Evolutionary conservation across 2,888 invertebrate species (phyloP), one percentile per base, ranked within the genome.

Genomic region (Clivina fossor): DNA sequence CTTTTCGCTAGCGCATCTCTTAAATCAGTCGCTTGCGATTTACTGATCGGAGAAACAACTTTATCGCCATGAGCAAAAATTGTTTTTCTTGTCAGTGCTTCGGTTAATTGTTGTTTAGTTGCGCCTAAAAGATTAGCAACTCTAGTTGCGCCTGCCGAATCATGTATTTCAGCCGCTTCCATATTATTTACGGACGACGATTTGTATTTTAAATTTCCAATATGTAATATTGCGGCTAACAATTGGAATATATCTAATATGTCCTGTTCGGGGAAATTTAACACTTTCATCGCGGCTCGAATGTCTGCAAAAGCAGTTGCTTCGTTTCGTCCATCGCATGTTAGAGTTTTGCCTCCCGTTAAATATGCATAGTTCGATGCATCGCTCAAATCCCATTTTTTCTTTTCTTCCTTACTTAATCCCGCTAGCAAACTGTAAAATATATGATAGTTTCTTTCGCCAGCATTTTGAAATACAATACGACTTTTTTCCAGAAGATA

Each of bases 371-470:
- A 96, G 63, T 88, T 82, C 7, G 80, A 79, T 0, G 90, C 82
- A 26, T 84, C 83, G 5, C 79, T 79, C 24, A 97, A 74, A 51
- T 92, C 88, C 20, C 95, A 75, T 60, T 82, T 83, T 58, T 81
- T 82, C 66, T 87, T 90, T 68, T 96, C 94, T 1, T 92, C 87
- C 11, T 79, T 77, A 1, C 81, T 80, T 57, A 97, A 73, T 0
- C 96, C 97, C 7, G 86, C 86, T 57, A 97, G 76, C 72, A 97
- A 81, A 62, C 93, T 86, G 72, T 96, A 96, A 76, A 97, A 97
- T 60, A 96, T 90, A 71, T 96, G 96, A 72, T 96, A 97, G 73
- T 97, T 98, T 62, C 95, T 80, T 73, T 96, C 96, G 46, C 90
- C 93, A 49, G 80, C 80, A 63, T 86, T 92, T 74, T 93, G 92